Evolutionary conservation across 2,888 invertebrate species (phyloP), one percentile per base, ranked within the genome.

Genomic region (Frankliniella fusca): DNA sequence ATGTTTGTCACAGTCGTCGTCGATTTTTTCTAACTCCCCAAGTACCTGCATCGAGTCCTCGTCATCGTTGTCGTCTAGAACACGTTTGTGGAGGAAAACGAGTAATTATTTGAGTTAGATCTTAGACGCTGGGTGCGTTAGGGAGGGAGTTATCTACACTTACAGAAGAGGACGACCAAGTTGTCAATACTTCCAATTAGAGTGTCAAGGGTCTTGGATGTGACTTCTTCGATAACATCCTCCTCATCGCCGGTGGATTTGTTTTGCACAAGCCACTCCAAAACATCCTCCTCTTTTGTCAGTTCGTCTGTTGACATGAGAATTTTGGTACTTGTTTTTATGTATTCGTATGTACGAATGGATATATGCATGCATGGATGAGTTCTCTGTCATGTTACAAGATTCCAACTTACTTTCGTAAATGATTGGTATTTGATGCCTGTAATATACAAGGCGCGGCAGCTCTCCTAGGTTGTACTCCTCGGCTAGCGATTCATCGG

Each of bases 221-320:
- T 95, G 83, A 97, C 97, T 87, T 97, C 97, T 89, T 97, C 97
- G 86, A 97, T 97, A 82, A 96, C 93, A 88, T 97, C 97, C 87
- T 96, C 96, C 87, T 97, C 97, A 87, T 97, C 97, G 80, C 96
- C 97, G 70, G 96, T 96, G 83, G 96, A 96, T 89, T 97, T 97
- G 88, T 97, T 96, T 85, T 95, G 93, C 84, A 97, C 95, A 87
- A 97, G 90, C 97, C 97, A 97, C 88, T 96, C 96, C 86, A 97
- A 89, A 70, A 97, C 97, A 87, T 96, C 95, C 88, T 97, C 96
- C 89, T 97, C 97, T 86, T 92, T 93, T 85, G 94, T 95, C 85
- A 97, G 89, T 90, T 97, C 96, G 88, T 94, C 97, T 94, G 85
- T 70, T n/a, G 5, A 5, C 23, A 80, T 48, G 3, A 80, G 3